A percentile compares a stretch with the other conserved stretches of the same genome.
Evolutionary conservation across 2,888 invertebrate species (phyloP).

Genomic region (Diarsia dahlii): DNA sequence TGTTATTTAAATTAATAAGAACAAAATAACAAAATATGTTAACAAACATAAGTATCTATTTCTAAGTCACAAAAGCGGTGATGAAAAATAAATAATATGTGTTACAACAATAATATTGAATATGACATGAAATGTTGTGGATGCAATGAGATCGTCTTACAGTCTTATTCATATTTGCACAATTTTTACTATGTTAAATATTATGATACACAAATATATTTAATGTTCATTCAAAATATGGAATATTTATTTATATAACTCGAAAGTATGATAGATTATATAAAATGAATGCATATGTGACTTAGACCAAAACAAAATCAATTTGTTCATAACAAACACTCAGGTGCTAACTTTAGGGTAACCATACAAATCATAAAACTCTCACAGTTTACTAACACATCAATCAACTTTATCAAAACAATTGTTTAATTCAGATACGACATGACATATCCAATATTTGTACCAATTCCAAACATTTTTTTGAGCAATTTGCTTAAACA

Average conservation of each 20-base stretch:
- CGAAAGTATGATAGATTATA: slow-evolving; percentile 29
- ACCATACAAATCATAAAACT: slow-evolving; percentile 77
- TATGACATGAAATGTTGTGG: slow-evolving; percentile 42
- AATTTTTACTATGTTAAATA: slow-evolving; percentile 43
- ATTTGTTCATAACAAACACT: slow-evolving; percentile 80
- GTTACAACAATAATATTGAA: slow-evolving; percentile 40
- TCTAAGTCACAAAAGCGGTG: slow-evolving; percentile 85
- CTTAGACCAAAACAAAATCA: slow-evolving; percentile 80
- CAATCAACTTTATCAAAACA: slow-evolving; percentile 57
- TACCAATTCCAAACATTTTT: slow-evolving; percentile 77
- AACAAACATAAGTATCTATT: slow-evolving; percentile 87
- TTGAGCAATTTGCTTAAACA: slow-evolving; percentile 82
- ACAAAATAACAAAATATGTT: slow-evolving; percentile 88
- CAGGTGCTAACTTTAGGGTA: slow-evolving; percentile 77
- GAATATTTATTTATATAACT: slow-evolving; percentile 30
- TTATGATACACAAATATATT: slow-evolving; percentile 33
- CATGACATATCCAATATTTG: slow-evolving; percentile 70
- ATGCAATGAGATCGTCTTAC: slow-evolving; percentile 65
- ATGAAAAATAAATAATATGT: slow-evolving; percentile 55
- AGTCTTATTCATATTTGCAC: slow-evolving; percentile 64
- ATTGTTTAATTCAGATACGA: slow-evolving; percentile 67
- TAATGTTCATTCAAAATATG: slow-evolving; percentile 29
- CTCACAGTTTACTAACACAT: slow-evolving; percentile 68
- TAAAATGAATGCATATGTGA: slow-evolving; percentile 75
- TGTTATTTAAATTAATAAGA: slow-evolving; percentile 83